Evolutionary conservation across 2,797 vertebrate genomes (phyloP).

Genomic region (Centroberyx gerrardi): DNA sequence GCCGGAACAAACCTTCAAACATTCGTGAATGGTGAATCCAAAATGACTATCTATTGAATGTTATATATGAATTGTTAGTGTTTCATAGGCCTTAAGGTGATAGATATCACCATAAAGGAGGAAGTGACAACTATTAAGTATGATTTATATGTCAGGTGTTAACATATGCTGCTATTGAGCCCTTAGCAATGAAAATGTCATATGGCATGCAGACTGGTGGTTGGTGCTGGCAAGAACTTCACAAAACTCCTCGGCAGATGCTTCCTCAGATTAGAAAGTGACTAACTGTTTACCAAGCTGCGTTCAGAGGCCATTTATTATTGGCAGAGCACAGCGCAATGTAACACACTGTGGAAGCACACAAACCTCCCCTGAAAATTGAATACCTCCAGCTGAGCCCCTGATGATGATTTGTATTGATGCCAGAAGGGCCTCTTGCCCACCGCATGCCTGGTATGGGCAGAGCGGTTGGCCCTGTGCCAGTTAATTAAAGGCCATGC

Average conservation of each 20-base stretch:
- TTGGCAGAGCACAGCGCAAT: constrained; percentile 19
- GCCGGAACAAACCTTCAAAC: not conserved
- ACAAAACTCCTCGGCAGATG: constrained; percentile 15
- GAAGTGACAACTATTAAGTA: not conserved
- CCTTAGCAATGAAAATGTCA: constrained; percentile 21
- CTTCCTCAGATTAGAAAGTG: constrained; percentile 36
- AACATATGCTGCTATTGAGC: constrained; percentile 11
- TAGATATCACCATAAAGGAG: not conserved
- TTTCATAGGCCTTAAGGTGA: constrained; percentile 15
- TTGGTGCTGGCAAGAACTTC: constrained; percentile 23
- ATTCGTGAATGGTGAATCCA: not conserved
- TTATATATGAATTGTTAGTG: not conserved
- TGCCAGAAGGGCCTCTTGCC: constrained; percentile 68
- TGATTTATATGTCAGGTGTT: constrained; percentile 25
- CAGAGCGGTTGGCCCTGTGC: constrained; percentile 51
- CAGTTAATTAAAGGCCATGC: constrained; percentile 80
- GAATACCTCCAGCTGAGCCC: constrained; percentile 53
- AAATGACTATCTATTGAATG: not conserved
- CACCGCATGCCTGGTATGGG: constrained; percentile 67
- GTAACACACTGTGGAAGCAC: constrained; percentile 39
- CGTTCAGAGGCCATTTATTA: constrained; percentile 41
- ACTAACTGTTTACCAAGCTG: constrained; percentile 25
- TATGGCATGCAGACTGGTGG: constrained; percentile 2
- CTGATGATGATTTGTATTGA: constrained; percentile 71
- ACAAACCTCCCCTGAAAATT: constrained; percentile 29